Conservation (phyloP, 2,888 invertebrate species). For the Agriopis aurantiaria region DNA sequence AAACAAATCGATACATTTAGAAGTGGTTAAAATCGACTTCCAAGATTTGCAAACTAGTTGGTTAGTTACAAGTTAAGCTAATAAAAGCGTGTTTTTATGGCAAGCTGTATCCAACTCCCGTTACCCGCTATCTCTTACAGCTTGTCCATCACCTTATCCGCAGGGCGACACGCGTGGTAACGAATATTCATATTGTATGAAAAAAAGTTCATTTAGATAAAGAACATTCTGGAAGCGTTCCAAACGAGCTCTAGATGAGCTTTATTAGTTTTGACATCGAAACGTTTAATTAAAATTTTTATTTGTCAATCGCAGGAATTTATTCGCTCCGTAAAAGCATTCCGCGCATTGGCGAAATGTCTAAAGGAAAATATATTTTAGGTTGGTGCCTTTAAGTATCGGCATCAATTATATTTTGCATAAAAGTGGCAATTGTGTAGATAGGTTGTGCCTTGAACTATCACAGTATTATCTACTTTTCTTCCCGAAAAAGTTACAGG, state of each 20-base stretch:
- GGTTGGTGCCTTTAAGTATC: neutral
- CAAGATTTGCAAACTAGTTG: too few relatives aligned
- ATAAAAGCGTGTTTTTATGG: too few relatives aligned
- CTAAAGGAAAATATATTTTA: constrained; percentile 17
- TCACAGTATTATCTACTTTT: too few relatives aligned
- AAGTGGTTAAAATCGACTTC: too few relatives aligned
- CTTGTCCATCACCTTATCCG: constrained; percentile 57
- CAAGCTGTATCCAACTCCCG: neutral
- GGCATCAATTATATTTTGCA: neutral
- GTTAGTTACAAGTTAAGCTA: too few relatives aligned
- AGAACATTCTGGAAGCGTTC: constrained; percentile 68
- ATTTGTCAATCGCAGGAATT: constrained; percentile 55
- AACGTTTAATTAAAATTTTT: constrained; percentile 68
- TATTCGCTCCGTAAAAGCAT: constrained; percentile 36
- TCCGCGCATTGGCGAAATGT: constrained; percentile 25
- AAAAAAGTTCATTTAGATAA: constrained; percentile 68
- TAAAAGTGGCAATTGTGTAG: neutral
- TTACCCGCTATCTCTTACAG: constrained; percentile 45
- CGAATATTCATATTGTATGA: constrained; percentile 76
- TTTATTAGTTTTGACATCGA: constrained; percentile 68
- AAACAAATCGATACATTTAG: too few relatives aligned
- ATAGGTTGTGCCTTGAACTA: too few relatives aligned
- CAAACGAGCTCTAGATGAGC: constrained; percentile 61
- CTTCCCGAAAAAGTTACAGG: too few relatives aligned
- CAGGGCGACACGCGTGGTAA: constrained; percentile 72